These are phyloP conservation scores for Amphibalanus amphitrite DNA, from an alignment of 1,140 invertebrate genomes.

Conservation along the genomic window DNA sequence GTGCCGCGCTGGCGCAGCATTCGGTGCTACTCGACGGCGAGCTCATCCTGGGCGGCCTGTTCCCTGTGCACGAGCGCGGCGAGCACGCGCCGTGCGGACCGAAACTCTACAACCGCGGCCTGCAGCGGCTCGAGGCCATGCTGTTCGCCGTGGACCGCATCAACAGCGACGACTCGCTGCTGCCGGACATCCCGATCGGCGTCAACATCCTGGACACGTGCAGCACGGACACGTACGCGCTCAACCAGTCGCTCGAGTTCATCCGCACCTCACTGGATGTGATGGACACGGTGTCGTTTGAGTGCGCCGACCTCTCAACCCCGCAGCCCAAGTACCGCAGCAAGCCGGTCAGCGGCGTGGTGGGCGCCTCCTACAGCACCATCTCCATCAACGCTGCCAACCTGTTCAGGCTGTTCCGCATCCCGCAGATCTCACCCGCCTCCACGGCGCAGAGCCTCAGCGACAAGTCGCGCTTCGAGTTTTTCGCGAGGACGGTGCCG, in stretches of 20 bases:
- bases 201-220: slow-evolving; percentile 44
- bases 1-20: not conserved
- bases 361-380: slow-evolving; percentile 49
- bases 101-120: slow-evolving; percentile 32
- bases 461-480: slow-evolving; percentile 40
- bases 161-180: slow-evolving; percentile 32
- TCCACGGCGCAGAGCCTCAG: slow-evolving; percentile 41
- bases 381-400: slow-evolving; percentile 55
- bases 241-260: slow-evolving; percentile 47
- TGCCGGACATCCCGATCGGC: slow-evolving; percentile 36
- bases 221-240: slow-evolving; percentile 40
- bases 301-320: slow-evolving; percentile 39
- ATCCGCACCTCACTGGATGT: slow-evolving; percentile 43
- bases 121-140: slow-evolving; percentile 46
- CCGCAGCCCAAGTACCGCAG: slow-evolving; percentile 37
- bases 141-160: slow-evolving; percentile 42
- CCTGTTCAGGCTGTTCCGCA: slow-evolving; percentile 39
- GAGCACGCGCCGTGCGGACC: slow-evolving; percentile 25
- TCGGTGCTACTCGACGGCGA: slow-evolving; percentile 28
- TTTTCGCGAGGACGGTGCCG: slow-evolving; percentile 39
- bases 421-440: slow-evolving; percentile 35
- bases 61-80: slow-evolving; percentile 43
- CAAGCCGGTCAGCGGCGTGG: slow-evolving; percentile 42
- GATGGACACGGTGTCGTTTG: slow-evolving; percentile 40
- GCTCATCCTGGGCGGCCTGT: slow-evolving; percentile 41